Evolutionary conservation across 2,888 invertebrate genomes (phyloP), one percentile per base, ranked within the genome.

Genomic region (Tortricodes alternella): DNA sequence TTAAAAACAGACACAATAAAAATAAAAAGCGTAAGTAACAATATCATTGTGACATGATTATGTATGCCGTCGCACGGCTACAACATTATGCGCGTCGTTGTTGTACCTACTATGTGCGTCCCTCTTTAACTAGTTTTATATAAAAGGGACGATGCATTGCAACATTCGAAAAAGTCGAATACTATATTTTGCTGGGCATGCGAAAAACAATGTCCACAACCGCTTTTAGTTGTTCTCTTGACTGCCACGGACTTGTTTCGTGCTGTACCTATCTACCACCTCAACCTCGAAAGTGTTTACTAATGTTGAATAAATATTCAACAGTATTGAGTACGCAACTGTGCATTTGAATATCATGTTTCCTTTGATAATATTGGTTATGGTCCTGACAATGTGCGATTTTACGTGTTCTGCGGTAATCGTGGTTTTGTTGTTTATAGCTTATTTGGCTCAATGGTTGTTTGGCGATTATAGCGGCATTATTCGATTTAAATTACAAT

Each of bases 381-480:
- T 55, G 2, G 43, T 49, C 7, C 13, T 55, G 15, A 13, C 21
- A 18, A 23, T 53, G 58, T 35, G 21, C 29, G 16, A 37, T 41
- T 35, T 50, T 29, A 43, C 32, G 23, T 46, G 15, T 9, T 39
- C 35, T 50, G 29, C 35, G 50, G 59, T 59, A 41, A 59, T 53
- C 19, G 35, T 32, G 34, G 52, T 16, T 38, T 19, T 27, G 35
- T 37, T 46, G 46, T 39, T 52, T 52, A 58, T 52, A 29, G 52
- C 51, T 24, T 35, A 19, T 35, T 38, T 38, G 18, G 37, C 9
- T 37, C 15, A 16, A 37, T 23, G 34, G 11, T 19, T 16, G 24
- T 37, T 11, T n/a, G 16, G 3, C 7, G 16, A 32, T 2, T n/a
- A 5, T 16, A 18, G 21, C 6, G 18, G 7, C 11, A 18, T 27